phyloP scores from a whole-genome alignment of 2,797 vertebrate species.

The Melanotaenia parkinsoni region DNA sequence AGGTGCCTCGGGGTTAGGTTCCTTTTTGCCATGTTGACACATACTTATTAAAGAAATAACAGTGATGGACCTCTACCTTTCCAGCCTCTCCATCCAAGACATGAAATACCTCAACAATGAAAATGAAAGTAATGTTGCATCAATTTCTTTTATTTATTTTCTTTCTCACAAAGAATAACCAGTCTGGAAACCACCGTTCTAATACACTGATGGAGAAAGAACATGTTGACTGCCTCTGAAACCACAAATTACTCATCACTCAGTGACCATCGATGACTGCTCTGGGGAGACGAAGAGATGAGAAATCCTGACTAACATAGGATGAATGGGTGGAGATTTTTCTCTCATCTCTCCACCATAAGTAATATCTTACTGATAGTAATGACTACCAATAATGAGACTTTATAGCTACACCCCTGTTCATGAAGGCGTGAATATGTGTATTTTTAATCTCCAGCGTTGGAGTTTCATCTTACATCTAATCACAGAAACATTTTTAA shows the following conservation, averaged over 20 bases:
- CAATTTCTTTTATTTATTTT: background rate
- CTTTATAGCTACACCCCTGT: background rate
- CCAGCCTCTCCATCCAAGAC: background rate
- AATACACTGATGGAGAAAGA: background rate
- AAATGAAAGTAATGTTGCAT: background rate
- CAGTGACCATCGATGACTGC: background rate
- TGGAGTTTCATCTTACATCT: background rate
- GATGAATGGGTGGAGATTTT: constrained; percentile 14
- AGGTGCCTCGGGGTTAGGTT: too few species aligned
- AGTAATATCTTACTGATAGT: constrained; percentile 1
- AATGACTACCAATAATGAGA: background rate
- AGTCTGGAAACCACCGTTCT: background rate
- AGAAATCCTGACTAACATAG: background rate
- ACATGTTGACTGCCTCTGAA: too few species aligned
- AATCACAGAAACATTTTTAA: background rate
- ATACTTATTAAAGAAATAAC: background rate
- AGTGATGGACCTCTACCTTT: background rate
- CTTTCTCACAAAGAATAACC: background rate
- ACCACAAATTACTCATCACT: background rate
- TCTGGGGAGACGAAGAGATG: background rate
- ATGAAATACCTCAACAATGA: background rate
- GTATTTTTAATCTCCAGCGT: background rate
- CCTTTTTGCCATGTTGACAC: too few species aligned
- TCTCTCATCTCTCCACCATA: background rate
- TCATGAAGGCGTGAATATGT: background rate